Evolutionary conservation across 2,888 invertebrate species (phyloP).

Genomic region (Perdita meconis): DNA sequence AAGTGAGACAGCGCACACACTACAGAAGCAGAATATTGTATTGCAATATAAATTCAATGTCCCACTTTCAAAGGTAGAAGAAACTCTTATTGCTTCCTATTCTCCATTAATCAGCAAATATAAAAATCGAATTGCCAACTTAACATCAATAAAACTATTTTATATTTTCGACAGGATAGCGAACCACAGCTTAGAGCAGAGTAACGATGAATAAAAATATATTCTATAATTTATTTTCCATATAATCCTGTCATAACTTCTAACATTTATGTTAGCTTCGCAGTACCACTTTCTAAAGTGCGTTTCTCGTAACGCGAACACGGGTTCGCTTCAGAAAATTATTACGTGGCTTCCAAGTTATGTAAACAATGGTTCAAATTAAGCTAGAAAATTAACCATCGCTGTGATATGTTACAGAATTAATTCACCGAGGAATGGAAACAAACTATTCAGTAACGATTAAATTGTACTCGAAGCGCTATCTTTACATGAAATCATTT

Average conservation of each 20-base stretch:
- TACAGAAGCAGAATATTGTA: conserved; percentile 1
- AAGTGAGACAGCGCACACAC: not conserved
- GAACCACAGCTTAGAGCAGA: no score
- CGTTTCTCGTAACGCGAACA: conserved; percentile 13
- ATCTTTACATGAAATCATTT: no score
- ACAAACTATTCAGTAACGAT: not conserved
- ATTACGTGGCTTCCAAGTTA: conserved; percentile 40
- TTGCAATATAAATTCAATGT: conserved; percentile 9
- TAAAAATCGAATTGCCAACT: conserved; percentile 14
- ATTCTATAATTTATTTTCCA: not conserved
- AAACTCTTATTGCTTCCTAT: conserved; percentile 39
- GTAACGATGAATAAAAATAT: not conserved
- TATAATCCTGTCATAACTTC: conserved; percentile 19
- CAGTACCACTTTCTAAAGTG: conserved; percentile 38
- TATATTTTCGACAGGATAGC: not conserved
- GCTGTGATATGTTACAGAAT: not conserved
- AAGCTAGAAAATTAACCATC: conserved; percentile 19
- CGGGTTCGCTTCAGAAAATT: conserved; percentile 42
- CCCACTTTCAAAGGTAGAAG: conserved; percentile 53
- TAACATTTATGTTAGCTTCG: conserved; percentile 43
- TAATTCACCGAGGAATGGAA: not conserved
- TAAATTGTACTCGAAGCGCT: no score
- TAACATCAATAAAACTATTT: conserved; percentile 5
- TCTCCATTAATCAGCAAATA: conserved; percentile 15
- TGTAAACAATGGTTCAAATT: conserved; percentile 38